Base-by-base conservation (phyloP, 2,797 vertebrate species). In the Brotula barbata region DNA sequence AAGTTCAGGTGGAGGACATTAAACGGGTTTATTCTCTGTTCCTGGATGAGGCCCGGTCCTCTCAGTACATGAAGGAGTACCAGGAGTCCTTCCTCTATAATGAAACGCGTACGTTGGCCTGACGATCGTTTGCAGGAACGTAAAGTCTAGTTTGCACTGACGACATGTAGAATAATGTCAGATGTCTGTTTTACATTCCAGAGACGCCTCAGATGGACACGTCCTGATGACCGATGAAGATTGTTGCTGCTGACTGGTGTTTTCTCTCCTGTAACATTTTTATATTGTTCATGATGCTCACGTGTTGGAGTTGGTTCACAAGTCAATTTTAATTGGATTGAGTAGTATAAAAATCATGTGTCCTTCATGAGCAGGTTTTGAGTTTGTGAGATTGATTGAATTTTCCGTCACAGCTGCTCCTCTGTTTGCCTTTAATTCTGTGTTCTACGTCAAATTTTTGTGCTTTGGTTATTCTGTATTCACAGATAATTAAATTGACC, bases 1-100 rank as follows among this genome's bases (percentile, higher is more conserved):
- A 98, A 64, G 96, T 98, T 13, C 95, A 97, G 55, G 95, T 98
- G 7, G 95, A 97, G 7, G 96, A 98, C 86, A 96, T 98, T 50
- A 98, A 96, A 57, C 84, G 94, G 0, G 96, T 96, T 3, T 98
- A 97, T 73, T 96, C 95, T 0, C 92, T 98, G 50, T 98, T 97
- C 78, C 88, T 97, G 91, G 96, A 98, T 0, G 94, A 96, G 73
- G 92, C 94, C 0, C 89, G 96, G 7, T 96, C 95, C 17, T 95
- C 95, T 0, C 94, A 96, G 88, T 97, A 97, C 87, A 96, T 97
- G 96, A 95, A 96, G 83, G 95, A 97, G 50, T 96, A 95, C 74
- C 96, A 98, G 86, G 95, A 97, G 9, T 94, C 96, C 53, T 97
- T 95, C 84, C 93, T 98, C 82, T 98, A 96, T 78, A 96, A 97